Base-by-base conservation (phyloP, 2,113 vertebrate species). In the Anseranas semipalmata region DNA sequence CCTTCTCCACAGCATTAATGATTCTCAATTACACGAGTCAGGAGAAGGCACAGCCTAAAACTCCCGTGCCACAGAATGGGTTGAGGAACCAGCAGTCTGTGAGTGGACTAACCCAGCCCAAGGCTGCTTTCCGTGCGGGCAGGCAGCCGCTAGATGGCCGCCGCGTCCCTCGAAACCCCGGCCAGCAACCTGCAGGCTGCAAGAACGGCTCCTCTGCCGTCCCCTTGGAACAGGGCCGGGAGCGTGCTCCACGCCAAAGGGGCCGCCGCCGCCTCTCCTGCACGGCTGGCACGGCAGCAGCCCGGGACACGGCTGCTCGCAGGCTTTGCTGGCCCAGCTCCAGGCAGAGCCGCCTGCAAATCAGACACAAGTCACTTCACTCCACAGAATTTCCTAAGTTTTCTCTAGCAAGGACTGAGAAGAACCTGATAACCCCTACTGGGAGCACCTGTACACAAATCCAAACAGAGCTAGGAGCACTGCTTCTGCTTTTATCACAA, bases 41-140 rank as follows among this genome's bases (percentile, higher is more conserved):
- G 27, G 53, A 37, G 63, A 17, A 46, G 43, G 41, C 16, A 12
- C 6, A 5, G n/a, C 3, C 18, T 6, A 28, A 35, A 13, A 1
- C 14, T 4, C 18, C 73, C 39, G 6, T 3, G 32, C 9, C 41
- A 18, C 2, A 9, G 50, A 1, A 4, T 5, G 6, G 2, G 28
- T 1, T 3, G 1, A 6, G 37, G 56, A 3, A 17, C 9, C 1
- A 13, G 24, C 43, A 32, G 5, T 2, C 65, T 1, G 2, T 2
- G 30, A 13, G 53, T 1, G 30, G 30, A 14, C 2, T 0, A 6
- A 52, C 8, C 24, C 30, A 9, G 30, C 22, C 2, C 3, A 7
- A 12, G 33, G 30, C 59, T 33, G 56, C 56, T 15, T 9, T 2
- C 28, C 4, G 37, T 12, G 35, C 41, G 10, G 45, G 22, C 35